These are phyloP conservation scores for Ommatoiulus sabulosus DNA, from an alignment of 2,888 invertebrate species.

Conservation along the genomic window DNA sequence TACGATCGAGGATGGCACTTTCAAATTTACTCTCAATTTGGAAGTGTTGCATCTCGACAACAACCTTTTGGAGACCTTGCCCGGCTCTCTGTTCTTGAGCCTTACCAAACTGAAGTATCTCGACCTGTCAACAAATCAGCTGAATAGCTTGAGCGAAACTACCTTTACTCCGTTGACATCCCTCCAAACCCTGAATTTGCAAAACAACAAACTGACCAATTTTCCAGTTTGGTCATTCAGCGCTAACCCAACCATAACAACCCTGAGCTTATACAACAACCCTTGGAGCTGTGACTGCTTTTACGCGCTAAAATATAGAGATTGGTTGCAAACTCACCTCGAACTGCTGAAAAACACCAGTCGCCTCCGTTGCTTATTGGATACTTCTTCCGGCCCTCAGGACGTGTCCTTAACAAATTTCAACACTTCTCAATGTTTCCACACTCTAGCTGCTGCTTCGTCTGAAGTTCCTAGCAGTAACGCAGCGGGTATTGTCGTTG, in stretches of 20 bases:
- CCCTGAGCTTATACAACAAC: conserved; percentile 45
- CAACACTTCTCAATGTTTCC: background rate
- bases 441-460: background rate
- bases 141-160: background rate
- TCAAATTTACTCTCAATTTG: background rate
- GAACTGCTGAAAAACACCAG: conserved; percentile 73
- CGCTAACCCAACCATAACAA: background rate
- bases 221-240: conserved; percentile 54
- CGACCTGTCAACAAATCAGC: conserved; percentile 54
- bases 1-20: conserved; percentile 35
- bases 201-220: conserved; percentile 47
- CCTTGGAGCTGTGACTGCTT: conserved; percentile 56
- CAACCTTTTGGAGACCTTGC: conserved; percentile 49
- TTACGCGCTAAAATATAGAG: conserved; percentile 75
- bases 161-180: conserved; percentile 9
- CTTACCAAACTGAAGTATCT: conserved; percentile 14
- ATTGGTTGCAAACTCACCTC: conserved; percentile 79
- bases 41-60: conserved; percentile 45
- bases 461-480: background rate
- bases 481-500: background rate
- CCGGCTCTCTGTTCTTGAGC: conserved; percentile 25
- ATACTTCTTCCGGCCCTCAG: background rate
- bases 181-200: conserved; percentile 51
- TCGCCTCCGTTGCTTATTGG: background rate
- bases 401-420: conserved; percentile 19